Base-by-base conservation (phyloP, 2,113 vertebrate genomes). In the Melanocharis versteri region DNA sequence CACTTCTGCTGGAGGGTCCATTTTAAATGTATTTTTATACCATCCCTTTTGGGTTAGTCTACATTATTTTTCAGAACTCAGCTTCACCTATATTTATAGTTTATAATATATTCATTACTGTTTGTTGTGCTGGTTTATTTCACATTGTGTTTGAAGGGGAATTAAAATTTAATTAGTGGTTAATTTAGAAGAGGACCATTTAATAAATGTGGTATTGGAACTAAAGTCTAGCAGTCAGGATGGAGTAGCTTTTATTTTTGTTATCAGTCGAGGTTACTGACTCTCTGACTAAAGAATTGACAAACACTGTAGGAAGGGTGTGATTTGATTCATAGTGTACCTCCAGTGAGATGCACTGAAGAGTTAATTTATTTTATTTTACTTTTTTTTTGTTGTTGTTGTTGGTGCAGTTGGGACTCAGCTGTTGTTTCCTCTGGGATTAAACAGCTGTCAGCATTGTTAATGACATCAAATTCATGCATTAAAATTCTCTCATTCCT, bases 351-450 rank as follows among this genome's bases (percentile, higher is more conserved):
- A 83, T 37, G n/a, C 93, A 92, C 44, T 66, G 83, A 97, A 97
- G 94, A 94, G 91, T 92, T 94, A 84, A 83, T 84, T 86, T 93
- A 42, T 92, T 91, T 96, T 72, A 37, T 48, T 91, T 89, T 72
- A 72, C 30, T 72, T 91, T 73, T 73, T 57, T 56, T 53, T 39
- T 97, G 2, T 13, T n/a, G 42, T 51, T 70, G 58, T 51, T 96
- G 90, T 47, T 93, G 96, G 90, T 95, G 96, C 96, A 94, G 94
- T 98, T 95, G 96, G 97, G 95, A 97, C 97, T 98, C 98, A 98
- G 98, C 98, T 99, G 98, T 98, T 98, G 98, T 98, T 98, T 98
- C 98, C 98, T 98, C 95, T 98, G 98, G 98, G 98, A 98, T 98
- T 97, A 97, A 98, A 98, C 98, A 99, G 99, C 99, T 99, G 99